These are phyloP conservation scores for Caenorhabditis virilis DNA, from an alignment of 2,888 invertebrate genomes.

Conservation along the genomic window DNA sequence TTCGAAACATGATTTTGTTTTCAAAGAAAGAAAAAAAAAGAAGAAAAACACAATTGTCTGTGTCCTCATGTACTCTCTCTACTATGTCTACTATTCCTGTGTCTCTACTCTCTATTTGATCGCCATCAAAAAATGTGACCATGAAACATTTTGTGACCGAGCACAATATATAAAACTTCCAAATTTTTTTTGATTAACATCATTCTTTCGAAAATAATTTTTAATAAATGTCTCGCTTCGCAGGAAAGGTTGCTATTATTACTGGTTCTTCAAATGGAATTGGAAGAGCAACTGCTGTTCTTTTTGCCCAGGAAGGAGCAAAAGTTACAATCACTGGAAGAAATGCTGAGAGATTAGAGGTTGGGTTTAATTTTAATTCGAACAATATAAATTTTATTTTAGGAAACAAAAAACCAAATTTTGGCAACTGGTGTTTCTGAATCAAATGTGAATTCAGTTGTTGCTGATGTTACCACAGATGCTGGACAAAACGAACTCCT, in stretches of 20 bases:
- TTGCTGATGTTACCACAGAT: conserved; percentile 15
- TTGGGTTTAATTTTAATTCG: background rate
- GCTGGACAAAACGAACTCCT: conserved; percentile 11
- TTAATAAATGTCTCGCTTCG: conserved; percentile 3
- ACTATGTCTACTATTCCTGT: too few relatives aligned
- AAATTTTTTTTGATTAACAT: too few relatives aligned
- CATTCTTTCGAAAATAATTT: too few relatives aligned
- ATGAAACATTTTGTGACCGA: too few relatives aligned
- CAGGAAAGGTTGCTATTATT: conserved; percentile 6
- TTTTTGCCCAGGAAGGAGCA: conserved; percentile 42
- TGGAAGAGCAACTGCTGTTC: conserved; percentile 32
- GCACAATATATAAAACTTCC: too few relatives aligned
- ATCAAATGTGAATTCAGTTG: conserved; percentile 8
- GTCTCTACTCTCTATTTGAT: too few relatives aligned
- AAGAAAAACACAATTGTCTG: too few relatives aligned
- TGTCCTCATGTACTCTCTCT: too few relatives aligned
- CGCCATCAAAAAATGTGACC: too few relatives aligned
- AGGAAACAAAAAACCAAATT: conserved; percentile 14
- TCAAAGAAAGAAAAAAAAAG: too few relatives aligned
- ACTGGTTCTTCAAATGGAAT: conserved; percentile 38
- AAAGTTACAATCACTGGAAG: conserved; percentile 41
- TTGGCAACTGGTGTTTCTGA: conserved; percentile 13
- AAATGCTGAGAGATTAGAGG: conserved; percentile 29
- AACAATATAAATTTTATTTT: conserved; percentile 4
- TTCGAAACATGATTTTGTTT: too few relatives aligned